These are phyloP conservation scores for Spongilla lacustris DNA, from an alignment of 37 sponge, comb jelly and placozoan species.

Conservation along the genomic window DNA sequence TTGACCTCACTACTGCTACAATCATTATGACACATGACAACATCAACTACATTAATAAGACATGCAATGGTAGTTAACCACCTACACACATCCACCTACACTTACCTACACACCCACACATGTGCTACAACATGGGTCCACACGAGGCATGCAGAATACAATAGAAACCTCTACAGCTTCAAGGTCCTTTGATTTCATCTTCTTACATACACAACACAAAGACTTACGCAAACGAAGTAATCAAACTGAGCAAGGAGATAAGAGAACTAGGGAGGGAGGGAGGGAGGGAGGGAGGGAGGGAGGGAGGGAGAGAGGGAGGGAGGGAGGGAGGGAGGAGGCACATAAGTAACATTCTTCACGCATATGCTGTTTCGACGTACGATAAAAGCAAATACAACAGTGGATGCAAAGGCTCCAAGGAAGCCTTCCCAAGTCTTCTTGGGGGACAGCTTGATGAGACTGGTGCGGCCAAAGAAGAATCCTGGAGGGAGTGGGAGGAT, in stretches of 20 bases:
- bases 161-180: too few relatives aligned
- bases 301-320: not conserved
- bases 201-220: not conserved
- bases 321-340: not conserved
- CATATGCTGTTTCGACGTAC: slow-evolving; percentile 57
- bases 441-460: slow-evolving; percentile 94
- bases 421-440: slow-evolving; percentile 99
- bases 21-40: too few relatives aligned
- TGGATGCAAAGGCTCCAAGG: slow-evolving; percentile 85
- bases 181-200: too few relatives aligned
- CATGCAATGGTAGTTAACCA: too few relatives aligned
- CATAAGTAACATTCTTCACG: not conserved
- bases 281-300: slow-evolving; percentile 2
- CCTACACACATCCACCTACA: too few relatives aligned
- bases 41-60: too few relatives aligned
- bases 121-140: too few relatives aligned
- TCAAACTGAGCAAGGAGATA: slow-evolving; percentile 75
- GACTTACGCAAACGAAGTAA: slow-evolving; percentile 79
- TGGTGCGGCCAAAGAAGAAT: slow-evolving; percentile 94
- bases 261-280: slow-evolving; percentile 46
- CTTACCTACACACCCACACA: too few relatives aligned
- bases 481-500: slow-evolving; percentile 28
- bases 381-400: slow-evolving; percentile 85
- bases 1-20: too few relatives aligned
- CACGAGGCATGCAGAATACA: too few relatives aligned